Conservation (phyloP, 2,797 vertebrate genomes). For the Cryptoprocta ferox region DNA sequence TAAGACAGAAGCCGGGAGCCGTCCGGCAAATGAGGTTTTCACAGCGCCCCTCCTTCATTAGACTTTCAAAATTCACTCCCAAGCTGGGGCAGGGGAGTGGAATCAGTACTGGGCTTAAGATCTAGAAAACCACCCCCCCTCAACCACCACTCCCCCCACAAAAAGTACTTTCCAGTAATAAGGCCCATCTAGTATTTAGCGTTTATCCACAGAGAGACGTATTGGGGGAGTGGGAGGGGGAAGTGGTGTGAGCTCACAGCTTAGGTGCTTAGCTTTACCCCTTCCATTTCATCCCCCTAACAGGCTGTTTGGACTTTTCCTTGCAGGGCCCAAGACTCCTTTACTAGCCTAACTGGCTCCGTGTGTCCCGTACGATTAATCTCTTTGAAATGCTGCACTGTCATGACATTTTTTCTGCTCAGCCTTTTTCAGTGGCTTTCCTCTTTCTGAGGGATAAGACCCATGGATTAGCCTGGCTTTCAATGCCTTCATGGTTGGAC, state of each 20-base stretch:
- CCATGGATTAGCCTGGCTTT: not conserved
- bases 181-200: not conserved
- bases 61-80: not conserved
- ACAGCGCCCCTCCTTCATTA: too few species aligned
- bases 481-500: not conserved
- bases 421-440: not conserved
- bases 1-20: not conserved
- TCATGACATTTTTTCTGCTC: not conserved
- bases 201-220: not conserved
- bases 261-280: not conserved
- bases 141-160: too few species aligned
- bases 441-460: not conserved
- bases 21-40: not conserved
- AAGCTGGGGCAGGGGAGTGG: not conserved
- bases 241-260: fast-evolving
- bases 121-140: not conserved
- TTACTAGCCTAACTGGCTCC: not conserved
- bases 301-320: not conserved
- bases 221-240: not conserved
- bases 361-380: fast-evolving
- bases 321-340: not conserved
- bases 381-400: not conserved
- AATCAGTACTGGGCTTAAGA: not conserved
- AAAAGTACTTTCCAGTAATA: not conserved
- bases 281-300: too few species aligned